These are phyloP conservation scores for Scolopax rusticola DNA, from an alignment of 2,797 vertebrate species.

Conservation along the genomic window DNA sequence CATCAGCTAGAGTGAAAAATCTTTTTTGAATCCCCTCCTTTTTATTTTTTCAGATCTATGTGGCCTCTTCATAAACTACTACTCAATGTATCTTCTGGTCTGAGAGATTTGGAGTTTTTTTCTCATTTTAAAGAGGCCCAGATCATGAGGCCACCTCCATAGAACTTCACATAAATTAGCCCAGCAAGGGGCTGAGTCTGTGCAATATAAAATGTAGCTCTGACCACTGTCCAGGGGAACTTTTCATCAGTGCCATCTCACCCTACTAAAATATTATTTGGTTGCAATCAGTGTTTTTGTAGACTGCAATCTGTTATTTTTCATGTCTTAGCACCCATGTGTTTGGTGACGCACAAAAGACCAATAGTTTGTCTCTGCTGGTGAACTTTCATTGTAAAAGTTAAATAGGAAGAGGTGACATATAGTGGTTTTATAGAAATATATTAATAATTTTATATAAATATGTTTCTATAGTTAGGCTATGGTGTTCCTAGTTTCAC, in stretches of 20 bases:
- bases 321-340: not conserved
- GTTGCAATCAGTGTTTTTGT: not conserved
- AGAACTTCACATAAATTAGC: not conserved
- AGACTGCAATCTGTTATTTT: not conserved
- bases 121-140: not conserved
- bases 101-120: not conserved
- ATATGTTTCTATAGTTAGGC: not conserved
- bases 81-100: slow-evolving; percentile 26
- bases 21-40: slow-evolving; percentile 37
- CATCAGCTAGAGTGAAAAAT: slow-evolving; percentile 74
- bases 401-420: not conserved
- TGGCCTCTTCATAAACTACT: slow-evolving; percentile 80
- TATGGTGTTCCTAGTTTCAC: not conserved
- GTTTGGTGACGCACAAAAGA: not conserved
- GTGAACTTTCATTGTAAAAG: not conserved
- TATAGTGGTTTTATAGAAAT: not conserved
- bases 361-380: not conserved
- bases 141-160: accelerated
- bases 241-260: not conserved
- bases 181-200: not conserved
- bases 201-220: not conserved
- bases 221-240: not conserved
- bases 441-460: not conserved
- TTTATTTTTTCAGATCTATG: slow-evolving; percentile 81
- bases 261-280: not conserved